Percentiles rank a stretch among this genome's conserved stretches.
phyloP scores from a whole-genome alignment of 2,888 invertebrate species.

The Perithous albicinctus region DNA sequence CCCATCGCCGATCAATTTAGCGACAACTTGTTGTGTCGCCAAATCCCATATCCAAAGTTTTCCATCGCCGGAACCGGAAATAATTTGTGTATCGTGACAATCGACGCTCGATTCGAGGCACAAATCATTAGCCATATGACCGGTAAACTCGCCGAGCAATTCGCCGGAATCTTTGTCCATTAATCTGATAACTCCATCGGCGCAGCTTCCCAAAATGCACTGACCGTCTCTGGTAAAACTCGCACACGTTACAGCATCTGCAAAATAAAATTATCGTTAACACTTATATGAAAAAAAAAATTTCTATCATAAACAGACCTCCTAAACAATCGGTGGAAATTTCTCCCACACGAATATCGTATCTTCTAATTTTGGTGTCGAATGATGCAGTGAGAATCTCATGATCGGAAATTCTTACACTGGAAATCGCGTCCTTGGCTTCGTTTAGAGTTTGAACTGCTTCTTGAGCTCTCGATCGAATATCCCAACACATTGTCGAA shows the following conservation, averaged over 20 bases:
- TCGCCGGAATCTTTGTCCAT: slow-evolving; percentile 95
- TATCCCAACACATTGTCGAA: slow-evolving; percentile 96
- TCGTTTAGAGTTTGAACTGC: slow-evolving; percentile 95
- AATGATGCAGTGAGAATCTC: slow-evolving; percentile 96
- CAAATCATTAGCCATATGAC: slow-evolving; percentile 93
- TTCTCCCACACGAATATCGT: slow-evolving; percentile 95
- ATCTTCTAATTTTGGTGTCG: slow-evolving; percentile 94
- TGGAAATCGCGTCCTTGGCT: slow-evolving; percentile 96
- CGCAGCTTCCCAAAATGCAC: slow-evolving; percentile 94
- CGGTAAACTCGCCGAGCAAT: slow-evolving; percentile 91
- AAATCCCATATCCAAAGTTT: slow-evolving; percentile 96
- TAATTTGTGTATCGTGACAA: slow-evolving; percentile 92
- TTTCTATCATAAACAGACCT: slow-evolving; percentile 84
- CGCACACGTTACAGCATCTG: slow-evolving; percentile 92
- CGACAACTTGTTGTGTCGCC: slow-evolving; percentile 88
- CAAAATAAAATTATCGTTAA: slow-evolving; percentile 53
- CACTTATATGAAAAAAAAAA: background rate
- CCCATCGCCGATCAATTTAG: slow-evolving; percentile 81
- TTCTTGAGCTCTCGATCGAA: slow-evolving; percentile 88
- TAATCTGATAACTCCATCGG: slow-evolving; percentile 93
- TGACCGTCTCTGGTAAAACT: slow-evolving; percentile 96
- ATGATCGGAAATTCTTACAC: slow-evolving; percentile 92
- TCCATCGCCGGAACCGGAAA: slow-evolving; percentile 96
- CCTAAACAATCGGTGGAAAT: slow-evolving; percentile 94
- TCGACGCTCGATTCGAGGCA: slow-evolving; percentile 95